A percentile compares a stretch with the other conserved stretches of the same genome.
Evolutionary conservation across 2,113 vertebrate genomes (phyloP).

Genomic region (Glaucidium brasilianum): DNA sequence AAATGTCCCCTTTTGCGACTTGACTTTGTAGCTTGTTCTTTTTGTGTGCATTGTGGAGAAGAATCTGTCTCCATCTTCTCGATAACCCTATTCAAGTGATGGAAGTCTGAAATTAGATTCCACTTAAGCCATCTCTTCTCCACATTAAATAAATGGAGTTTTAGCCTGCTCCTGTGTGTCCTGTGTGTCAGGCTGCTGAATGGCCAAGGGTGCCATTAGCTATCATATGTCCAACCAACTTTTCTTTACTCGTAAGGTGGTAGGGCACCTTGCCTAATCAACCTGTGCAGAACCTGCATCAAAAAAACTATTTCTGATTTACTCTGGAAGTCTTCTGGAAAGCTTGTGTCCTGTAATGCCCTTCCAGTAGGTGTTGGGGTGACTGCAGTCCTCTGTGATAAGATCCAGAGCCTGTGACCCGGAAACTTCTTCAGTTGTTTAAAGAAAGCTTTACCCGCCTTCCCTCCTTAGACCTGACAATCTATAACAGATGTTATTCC

Average conservation of each 20-base stretch:
- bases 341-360: neutral
- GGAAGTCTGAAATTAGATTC: neutral
- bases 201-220: neutral
- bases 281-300: neutral
- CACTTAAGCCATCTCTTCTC: neutral
- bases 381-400: neutral
- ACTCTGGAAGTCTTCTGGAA: neutral
- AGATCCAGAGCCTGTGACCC: neutral
- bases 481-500: neutral
- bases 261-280: neutral
- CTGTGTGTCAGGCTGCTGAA: neutral
- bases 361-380: neutral
- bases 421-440: neutral
- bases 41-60: neutral
- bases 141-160: neutral
- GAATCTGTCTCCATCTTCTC: neutral
- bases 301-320: neutral
- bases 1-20: neutral
- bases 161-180: neutral
- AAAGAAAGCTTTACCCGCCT: neutral
- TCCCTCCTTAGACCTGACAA: neutral
- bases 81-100: neutral
- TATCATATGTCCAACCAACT: neutral
- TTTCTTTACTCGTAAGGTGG: neutral
- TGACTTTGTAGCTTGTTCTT: neutral